phyloP scores from a whole-genome alignment of 2,113 vertebrate genomes.

The Archilochus colubris region DNA sequence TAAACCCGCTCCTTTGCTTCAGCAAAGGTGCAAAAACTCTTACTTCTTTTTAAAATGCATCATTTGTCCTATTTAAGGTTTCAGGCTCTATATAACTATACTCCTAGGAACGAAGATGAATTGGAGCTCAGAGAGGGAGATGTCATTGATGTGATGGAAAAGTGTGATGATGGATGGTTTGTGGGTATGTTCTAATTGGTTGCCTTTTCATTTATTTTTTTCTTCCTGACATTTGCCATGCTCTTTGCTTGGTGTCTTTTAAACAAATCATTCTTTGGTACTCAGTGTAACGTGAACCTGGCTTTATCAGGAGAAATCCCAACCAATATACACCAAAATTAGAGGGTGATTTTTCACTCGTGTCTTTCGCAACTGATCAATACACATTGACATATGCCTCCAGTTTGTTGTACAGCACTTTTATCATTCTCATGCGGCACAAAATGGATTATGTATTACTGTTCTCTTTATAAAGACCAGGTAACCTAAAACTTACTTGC shows the following conservation, averaged over 20 bases:
- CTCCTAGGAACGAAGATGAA: slow-evolving; percentile 95
- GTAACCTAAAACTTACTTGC: background rate
- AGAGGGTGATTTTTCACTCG: background rate
- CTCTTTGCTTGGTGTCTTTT: background rate
- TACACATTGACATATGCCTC: background rate
- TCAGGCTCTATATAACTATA: slow-evolving; percentile 97
- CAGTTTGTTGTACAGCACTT: background rate
- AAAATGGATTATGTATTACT: background rate
- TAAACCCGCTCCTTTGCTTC: slow-evolving; percentile 14
- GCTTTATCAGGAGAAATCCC: background rate
- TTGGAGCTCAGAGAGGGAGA: slow-evolving; percentile 96
- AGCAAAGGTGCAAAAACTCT: background rate
- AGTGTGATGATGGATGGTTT: slow-evolving; percentile 99
- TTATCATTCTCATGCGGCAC: background rate
- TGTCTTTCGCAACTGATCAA: background rate
- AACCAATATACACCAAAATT: background rate
- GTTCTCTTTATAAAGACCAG: slow-evolving; percentile 3
- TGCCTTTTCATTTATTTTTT: background rate
- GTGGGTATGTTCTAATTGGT: slow-evolving; percentile 84
- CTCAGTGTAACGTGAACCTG: background rate
- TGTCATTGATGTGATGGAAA: slow-evolving; percentile 96
- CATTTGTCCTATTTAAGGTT: slow-evolving; percentile 84
- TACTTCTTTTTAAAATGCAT: slow-evolving; percentile 58
- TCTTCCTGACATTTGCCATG: fast-evolving
- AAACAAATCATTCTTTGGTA: background rate